Conservation (phyloP, 2,888 invertebrate genomes). For the Zygothrica quintamaculata region DNA sequence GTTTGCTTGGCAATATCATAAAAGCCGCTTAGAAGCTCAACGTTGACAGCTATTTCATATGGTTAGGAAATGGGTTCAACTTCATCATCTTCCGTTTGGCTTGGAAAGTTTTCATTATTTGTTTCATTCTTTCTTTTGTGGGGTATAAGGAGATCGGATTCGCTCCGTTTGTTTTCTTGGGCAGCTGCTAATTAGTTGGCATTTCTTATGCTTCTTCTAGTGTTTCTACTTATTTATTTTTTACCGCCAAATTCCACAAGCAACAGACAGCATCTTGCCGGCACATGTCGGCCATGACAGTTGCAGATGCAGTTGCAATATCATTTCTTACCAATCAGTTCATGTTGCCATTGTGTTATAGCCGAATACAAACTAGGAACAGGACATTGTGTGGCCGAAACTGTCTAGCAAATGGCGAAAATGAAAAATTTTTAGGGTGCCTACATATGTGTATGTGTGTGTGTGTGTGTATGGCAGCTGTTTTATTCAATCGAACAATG, state of each 20-base stretch:
- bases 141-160: slow-evolving; percentile 21
- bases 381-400: slow-evolving; percentile 57
- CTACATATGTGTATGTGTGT: slow-evolving; percentile 29
- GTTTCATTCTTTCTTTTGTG: neutral
- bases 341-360: slow-evolving; percentile 26
- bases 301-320: slow-evolving; percentile 68
- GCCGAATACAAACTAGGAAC: slow-evolving; percentile 7
- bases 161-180: slow-evolving; percentile 43
- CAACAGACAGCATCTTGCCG: slow-evolving; percentile 55
- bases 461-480: slow-evolving; percentile 59
- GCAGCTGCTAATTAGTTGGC: slow-evolving; percentile 58
- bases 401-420: slow-evolving; percentile 42
- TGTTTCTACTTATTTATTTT: too few relatives aligned
- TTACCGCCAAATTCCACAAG: slow-evolving; percentile 67
- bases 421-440: slow-evolving; percentile 20
- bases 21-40: slow-evolving; percentile 74
- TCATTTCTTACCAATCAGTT: slow-evolving; percentile 63
- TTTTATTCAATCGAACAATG: slow-evolving; percentile 66
- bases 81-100: slow-evolving; percentile 39
- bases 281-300: slow-evolving; percentile 71
- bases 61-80: slow-evolving; percentile 53
- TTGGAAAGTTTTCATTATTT: slow-evolving; percentile 42
- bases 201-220: slow-evolving; percentile 13
- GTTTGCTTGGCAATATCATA: slow-evolving; percentile 33
- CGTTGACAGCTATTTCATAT: slow-evolving; percentile 53